Evolutionary conservation across 2,797 vertebrate genomes (phyloP).

Genomic region (Macropodus opercularis): DNA sequence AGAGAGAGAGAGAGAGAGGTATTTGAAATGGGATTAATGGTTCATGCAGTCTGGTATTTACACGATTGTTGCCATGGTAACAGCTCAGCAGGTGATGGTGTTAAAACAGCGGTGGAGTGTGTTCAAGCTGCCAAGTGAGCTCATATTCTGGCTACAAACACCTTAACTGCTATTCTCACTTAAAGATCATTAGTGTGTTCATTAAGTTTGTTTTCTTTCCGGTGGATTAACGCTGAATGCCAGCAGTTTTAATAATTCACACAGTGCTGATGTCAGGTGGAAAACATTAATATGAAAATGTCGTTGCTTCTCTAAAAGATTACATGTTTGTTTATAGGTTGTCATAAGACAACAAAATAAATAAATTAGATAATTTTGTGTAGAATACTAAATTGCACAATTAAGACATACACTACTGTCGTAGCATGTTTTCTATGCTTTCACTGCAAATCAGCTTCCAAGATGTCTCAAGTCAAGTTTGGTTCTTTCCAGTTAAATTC

Average conservation of each 20-base stretch:
- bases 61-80: slow-evolving; percentile 71
- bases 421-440: neutral
- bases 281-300: slow-evolving; percentile 15
- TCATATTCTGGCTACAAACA: slow-evolving; percentile 45
- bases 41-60: slow-evolving; percentile 69
- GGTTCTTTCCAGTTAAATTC: neutral
- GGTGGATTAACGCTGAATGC: slow-evolving; percentile 39
- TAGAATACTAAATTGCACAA: neutral
- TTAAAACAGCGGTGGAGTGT: slow-evolving; percentile 54
- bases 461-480: neutral
- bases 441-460: neutral
- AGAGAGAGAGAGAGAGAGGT: slow-evolving; percentile 3
- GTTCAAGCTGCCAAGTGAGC: slow-evolving; percentile 61
- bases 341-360: neutral
- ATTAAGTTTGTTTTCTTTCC: slow-evolving; percentile 39
- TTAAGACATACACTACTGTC: neutral
- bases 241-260: slow-evolving; percentile 32
- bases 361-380: neutral
- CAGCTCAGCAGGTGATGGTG: slow-evolving; percentile 64
- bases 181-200: slow-evolving; percentile 48
- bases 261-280: slow-evolving; percentile 17
- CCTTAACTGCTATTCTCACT: slow-evolving; percentile 24
- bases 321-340: slow-evolving; percentile 17
- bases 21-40: slow-evolving; percentile 53
- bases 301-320: slow-evolving; percentile 14